A percentile compares a stretch with the other conserved stretches of the same genome.
phyloP scores from a whole-genome alignment of 2,113 vertebrate genomes.

The Takifugu bimaculatus region DNA sequence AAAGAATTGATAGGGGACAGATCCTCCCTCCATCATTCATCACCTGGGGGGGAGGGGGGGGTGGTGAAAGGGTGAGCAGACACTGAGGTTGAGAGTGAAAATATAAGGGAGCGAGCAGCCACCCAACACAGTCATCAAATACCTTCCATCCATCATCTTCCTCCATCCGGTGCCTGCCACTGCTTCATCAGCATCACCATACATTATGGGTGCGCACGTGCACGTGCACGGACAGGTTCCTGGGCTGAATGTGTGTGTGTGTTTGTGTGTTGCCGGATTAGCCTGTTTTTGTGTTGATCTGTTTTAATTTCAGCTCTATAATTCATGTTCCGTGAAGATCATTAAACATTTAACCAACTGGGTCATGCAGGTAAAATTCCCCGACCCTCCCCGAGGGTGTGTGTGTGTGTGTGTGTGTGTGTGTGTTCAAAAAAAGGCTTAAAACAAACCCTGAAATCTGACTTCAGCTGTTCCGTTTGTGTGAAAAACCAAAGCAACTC shows the following conservation, averaged over 20 bases:
- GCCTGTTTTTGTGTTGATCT: not conserved
- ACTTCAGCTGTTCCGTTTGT: too few relatives aligned
- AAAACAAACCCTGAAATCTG: too few relatives aligned
- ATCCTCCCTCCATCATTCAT: constrained; percentile 49
- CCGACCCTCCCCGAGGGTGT: too few relatives aligned
- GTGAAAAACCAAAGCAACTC: too few relatives aligned
- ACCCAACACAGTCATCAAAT: constrained; percentile 65
- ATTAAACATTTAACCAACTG: not conserved
- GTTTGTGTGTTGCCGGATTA: constrained; percentile 1
- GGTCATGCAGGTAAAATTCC: too few relatives aligned
- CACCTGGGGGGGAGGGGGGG: constrained; percentile 9
- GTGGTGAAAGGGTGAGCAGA: not conserved
- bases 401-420: too few relatives aligned
- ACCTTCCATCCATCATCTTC: constrained; percentile 57
- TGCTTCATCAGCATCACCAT: constrained; percentile 55
- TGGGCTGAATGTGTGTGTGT: constrained; percentile 7
- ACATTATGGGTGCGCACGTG: not conserved
- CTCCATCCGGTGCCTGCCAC: constrained; percentile 52
- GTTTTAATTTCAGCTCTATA: not conserved
- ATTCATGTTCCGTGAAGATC: not conserved
- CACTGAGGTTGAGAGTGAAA: constrained; percentile 21
- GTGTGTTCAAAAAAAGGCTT: too few relatives aligned
- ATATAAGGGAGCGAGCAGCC: constrained; percentile 54
- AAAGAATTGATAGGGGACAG: constrained; percentile 14
- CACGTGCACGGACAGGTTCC: constrained; percentile 12